These are phyloP conservation scores for Microcebus ravelobensis DNA, from an alignment of 2,113 vertebrate species.

Conservation along the genomic window DNA sequence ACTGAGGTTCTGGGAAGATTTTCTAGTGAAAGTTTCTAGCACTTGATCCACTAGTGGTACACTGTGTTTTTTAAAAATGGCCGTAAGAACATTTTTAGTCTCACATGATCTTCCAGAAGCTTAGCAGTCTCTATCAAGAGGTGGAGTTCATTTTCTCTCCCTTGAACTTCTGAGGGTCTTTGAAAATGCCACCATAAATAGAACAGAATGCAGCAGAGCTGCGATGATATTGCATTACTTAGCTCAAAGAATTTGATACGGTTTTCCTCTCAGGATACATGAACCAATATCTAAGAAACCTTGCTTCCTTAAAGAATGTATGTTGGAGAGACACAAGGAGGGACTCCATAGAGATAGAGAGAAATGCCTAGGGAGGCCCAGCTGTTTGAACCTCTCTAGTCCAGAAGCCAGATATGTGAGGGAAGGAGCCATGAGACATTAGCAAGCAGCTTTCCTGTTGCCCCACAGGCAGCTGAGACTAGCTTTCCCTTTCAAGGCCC, in stretches of 20 bases:
- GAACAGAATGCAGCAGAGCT: neutral
- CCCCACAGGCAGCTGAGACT: neutral
- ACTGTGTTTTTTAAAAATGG: neutral
- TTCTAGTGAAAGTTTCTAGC: neutral
- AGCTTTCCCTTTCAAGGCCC: neutral
- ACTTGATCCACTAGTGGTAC: neutral
- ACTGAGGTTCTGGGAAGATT: neutral
- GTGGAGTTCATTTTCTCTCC: neutral
- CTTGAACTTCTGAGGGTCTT: neutral
- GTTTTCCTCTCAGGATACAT: neutral
- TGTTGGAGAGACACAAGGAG: neutral
- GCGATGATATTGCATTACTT: neutral
- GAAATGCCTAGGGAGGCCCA: neutral
- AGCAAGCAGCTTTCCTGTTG: neutral
- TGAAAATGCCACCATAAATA: neutral
- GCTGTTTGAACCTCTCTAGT: neutral
- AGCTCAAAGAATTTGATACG: neutral
- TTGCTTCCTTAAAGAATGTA: neutral
- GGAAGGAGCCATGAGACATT: neutral
- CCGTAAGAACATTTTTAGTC: neutral
- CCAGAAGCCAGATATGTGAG: neutral
- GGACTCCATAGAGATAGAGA: neutral
- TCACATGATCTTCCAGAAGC: neutral
- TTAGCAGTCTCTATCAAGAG: neutral
- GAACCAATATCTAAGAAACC: neutral